Percentiles rank a stretch among this genome's conserved stretches.
These are phyloP conservation scores for Peromyscus nudipes DNA, from an alignment of 2,797 vertebrate genomes.

Conservation along the genomic window DNA sequence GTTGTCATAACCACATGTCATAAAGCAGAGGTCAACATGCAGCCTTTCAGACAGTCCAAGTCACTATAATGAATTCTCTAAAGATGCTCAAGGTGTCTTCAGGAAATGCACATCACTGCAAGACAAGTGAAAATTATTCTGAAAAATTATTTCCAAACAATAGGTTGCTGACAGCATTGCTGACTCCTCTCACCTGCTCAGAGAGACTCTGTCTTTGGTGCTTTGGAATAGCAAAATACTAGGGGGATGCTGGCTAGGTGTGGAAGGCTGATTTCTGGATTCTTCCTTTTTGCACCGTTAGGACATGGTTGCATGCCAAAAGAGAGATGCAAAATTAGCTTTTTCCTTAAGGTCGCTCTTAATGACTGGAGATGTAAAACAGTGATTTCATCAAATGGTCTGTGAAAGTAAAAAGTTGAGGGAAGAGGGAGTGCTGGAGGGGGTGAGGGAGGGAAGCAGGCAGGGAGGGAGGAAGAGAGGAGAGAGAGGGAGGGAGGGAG, in stretches of 20 bases:
- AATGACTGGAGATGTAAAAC: neutral
- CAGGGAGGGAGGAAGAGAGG: no score
- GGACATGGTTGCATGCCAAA: neutral
- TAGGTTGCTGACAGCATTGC: neutral
- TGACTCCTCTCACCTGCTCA: neutral
- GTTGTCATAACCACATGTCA: neutral
- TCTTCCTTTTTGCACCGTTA: neutral
- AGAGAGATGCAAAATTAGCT: neutral
- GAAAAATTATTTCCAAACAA: constrained; percentile 52
- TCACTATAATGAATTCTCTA: constrained; percentile 42
- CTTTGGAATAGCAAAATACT: constrained; percentile 20
- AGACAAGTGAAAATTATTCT: neutral
- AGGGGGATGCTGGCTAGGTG: constrained; percentile 5
- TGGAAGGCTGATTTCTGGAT: constrained; percentile 26
- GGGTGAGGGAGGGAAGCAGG: neutral
- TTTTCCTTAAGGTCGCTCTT: neutral
- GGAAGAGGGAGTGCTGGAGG: no score
- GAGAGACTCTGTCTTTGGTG: neutral
- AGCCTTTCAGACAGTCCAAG: constrained; percentile 10
- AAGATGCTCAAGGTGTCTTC: constrained; percentile 11
- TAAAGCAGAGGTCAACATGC: neutral
- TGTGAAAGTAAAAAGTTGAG: neutral
- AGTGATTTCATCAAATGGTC: constrained; percentile 23
- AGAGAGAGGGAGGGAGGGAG: neutral
- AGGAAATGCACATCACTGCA: constrained; percentile 26